Conservation (phyloP, 2,888 invertebrate genomes). For the Yponomeuta malinellus region DNA sequence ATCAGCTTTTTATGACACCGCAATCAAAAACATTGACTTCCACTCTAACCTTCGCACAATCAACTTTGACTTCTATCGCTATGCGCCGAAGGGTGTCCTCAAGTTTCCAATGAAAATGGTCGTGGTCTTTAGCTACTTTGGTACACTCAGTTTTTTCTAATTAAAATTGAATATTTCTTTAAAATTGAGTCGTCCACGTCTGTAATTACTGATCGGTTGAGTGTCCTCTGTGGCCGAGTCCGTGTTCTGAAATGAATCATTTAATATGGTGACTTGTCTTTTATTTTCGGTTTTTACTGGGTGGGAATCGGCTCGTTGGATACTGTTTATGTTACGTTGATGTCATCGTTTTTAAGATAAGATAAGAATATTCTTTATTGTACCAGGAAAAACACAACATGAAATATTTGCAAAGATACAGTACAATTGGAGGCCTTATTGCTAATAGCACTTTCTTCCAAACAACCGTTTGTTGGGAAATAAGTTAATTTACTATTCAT, state of each 20-base stretch:
- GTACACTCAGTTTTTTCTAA: slow-evolving; percentile 24
- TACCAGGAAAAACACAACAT: too few species aligned
- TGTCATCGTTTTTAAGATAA: background rate
- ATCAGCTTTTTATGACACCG: slow-evolving; percentile 3
- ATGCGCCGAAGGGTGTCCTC: background rate
- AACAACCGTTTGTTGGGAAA: too few species aligned
- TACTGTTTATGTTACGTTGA: background rate
- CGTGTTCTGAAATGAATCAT: background rate
- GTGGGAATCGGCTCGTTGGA: background rate
- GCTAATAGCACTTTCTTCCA: too few species aligned
- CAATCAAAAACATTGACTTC: background rate
- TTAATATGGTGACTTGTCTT: slow-evolving; percentile 1
- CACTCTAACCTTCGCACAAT: background rate
- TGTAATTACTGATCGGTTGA: slow-evolving; percentile 29
- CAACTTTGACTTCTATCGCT: background rate
- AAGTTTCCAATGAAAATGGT: background rate
- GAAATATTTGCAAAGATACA: too few species aligned
- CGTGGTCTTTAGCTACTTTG: background rate
- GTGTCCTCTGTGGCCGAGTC: slow-evolving; percentile 10
- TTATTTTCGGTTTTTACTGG: background rate
- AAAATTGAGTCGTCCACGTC: slow-evolving; percentile 32
- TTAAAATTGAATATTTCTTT: slow-evolving; percentile 28
- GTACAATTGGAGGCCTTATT: too few species aligned
- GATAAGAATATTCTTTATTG: too few species aligned
- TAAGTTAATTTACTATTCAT: too few species aligned